Evolutionary conservation across 2,888 invertebrate species (phyloP).

Genomic region (Cancer borealis): DNA sequence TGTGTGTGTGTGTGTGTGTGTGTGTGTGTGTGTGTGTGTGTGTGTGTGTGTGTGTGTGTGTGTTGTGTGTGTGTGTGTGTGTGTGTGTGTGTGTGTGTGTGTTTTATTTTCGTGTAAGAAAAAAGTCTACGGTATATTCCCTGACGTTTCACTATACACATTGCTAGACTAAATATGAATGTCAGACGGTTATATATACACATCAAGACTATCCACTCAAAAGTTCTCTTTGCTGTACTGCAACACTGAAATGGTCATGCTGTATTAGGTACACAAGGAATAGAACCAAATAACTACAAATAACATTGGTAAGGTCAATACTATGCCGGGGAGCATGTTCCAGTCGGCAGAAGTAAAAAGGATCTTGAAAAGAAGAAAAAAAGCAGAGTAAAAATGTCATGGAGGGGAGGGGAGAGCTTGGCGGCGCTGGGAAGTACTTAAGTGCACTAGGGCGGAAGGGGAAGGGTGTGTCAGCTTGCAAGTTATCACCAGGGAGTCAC

Average conservation of each 20-base stretch:
- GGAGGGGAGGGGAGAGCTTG: conserved; percentile 7
- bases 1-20: conserved; percentile 11
- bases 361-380: background rate
- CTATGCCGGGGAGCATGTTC: background rate
- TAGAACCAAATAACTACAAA: background rate
- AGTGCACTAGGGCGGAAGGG: conserved; percentile 16
- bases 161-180: background rate
- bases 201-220: background rate
- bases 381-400: background rate
- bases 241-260: background rate
- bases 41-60: background rate
- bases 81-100: background rate
- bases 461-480: conserved; percentile 24
- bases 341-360: background rate
- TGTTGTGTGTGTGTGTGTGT: background rate
- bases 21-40: background rate
- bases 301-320: background rate
- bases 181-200: too few relatives aligned
- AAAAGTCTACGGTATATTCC: background rate
- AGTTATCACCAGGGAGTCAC: conserved; percentile 33
- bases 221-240: background rate
- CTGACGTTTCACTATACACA: conserved; percentile 17
- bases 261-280: background rate
- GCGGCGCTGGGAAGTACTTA: conserved; percentile 10
- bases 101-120: background rate